Evolutionary conservation across 2,797 vertebrate species (phyloP).

Genomic region (Sebastes taczanowskii): DNA sequence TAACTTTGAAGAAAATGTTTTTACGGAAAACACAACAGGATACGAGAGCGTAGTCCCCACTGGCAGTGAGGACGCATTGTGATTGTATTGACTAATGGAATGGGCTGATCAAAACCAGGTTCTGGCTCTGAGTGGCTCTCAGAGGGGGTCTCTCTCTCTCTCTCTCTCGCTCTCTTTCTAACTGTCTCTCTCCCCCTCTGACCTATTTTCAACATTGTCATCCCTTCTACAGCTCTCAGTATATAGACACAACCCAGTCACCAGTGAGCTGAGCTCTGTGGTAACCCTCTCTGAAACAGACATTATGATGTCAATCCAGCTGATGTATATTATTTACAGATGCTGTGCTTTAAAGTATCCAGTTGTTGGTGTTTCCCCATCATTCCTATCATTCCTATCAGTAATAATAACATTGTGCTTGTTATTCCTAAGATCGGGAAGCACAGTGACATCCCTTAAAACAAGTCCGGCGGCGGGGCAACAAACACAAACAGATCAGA

Average conservation of each 20-base stretch:
- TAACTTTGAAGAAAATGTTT: neutral
- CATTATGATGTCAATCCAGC: neutral
- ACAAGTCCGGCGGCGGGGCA: neutral
- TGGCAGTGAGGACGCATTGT: slow-evolving; percentile 28
- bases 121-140: slow-evolving; percentile 29
- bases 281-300: neutral
- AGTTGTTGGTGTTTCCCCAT: neutral
- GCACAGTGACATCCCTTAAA: neutral
- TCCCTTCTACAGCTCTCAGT: slow-evolving; percentile 10
- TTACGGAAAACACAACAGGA: neutral
- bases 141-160: slow-evolving; percentile 14
- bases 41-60: neutral
- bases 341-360: neutral
- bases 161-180: neutral
- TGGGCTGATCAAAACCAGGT: slow-evolving; percentile 58
- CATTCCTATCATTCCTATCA: neutral
- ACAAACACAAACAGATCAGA: neutral
- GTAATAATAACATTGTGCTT: neutral
- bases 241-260: slow-evolving; percentile 6
- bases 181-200: neutral
- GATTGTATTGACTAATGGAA: slow-evolving; percentile 38
- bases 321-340: neutral
- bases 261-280: neutral
- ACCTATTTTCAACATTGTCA: slow-evolving; percentile 40
- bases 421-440: neutral